Conservation (phyloP, 2,797 vertebrate genomes). For the Intellagama lesueurii region DNA sequence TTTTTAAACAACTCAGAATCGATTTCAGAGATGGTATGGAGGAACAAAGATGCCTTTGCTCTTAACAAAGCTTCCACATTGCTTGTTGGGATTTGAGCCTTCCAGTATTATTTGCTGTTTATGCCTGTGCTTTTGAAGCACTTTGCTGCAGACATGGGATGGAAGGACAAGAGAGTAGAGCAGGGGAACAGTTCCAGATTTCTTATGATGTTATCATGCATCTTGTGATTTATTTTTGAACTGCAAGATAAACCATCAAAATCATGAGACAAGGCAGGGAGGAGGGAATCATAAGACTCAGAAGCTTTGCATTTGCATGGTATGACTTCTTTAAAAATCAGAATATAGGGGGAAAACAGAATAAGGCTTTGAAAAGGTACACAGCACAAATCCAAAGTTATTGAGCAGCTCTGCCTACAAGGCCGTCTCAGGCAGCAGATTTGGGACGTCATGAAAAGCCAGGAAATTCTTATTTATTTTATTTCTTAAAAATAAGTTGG, state of each 20-base stretch:
- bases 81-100: neutral
- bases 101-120: neutral
- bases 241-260: neutral
- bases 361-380: neutral
- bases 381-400: neutral
- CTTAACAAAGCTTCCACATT: neutral
- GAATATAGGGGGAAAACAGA: neutral
- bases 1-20: neutral
- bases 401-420: neutral
- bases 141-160: neutral
- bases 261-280: neutral
- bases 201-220: conserved; percentile 11
- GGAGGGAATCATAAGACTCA: conserved; percentile 19
- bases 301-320: neutral
- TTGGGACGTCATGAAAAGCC: neutral
- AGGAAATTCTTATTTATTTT: neutral
- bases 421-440: neutral
- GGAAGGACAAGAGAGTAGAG: no score
- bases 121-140: neutral
- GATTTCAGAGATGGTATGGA: neutral
- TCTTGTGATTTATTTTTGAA: conserved; percentile 35
- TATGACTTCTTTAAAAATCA: neutral
- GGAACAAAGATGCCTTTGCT: neutral
- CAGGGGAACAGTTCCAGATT: conserved; percentile 1
- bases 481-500: no score